Evolutionary conservation across 2,888 invertebrate genomes (phyloP), one percentile per base, ranked within the genome.

Genomic region (Pilophorus perplexus): DNA sequence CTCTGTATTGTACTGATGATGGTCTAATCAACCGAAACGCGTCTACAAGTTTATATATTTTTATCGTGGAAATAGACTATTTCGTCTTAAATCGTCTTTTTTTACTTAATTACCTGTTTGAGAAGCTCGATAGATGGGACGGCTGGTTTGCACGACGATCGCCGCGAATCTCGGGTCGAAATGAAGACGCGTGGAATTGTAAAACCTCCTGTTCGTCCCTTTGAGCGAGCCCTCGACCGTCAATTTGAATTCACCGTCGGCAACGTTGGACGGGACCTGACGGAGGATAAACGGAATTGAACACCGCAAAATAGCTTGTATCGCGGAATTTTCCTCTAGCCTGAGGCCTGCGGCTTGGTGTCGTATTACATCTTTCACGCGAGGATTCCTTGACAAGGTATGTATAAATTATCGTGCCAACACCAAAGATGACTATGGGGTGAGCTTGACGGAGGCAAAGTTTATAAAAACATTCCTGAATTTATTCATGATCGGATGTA

Each of bases 121-220:
- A 10, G 79, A 80, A 68, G 80, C 79, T 67, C 76, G 78, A 72
- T 81, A 83, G 38, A 82, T 75, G 2, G 81, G 81, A 67, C 79
- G 77, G 72, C 80, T 81, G 6, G 81, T 80, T 72, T 81, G 81
- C 38, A 83, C 79, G 68, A 81, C 77, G 37, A 82, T 76, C 1
- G 82, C 80, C 23, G 81, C 77, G 62, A 80, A 80, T 68, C 79
- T 77, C 40, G 78, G 76, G 33, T 77, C 77, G 73, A 80, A 82
- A 16, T 73, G 71, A 8, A 83, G 75, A 1, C 27, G 73, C 1
- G 81, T 81, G 67, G 79, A 79, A 71, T 81, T 80, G 65, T 74
- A 73, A 73, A 82, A 82, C 3, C 80, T 75, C n/a, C 65, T 54
- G 50, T 57, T 70, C 1, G 64, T 64, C 22, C 46, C 54, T 52